Conservation (phyloP, 2,797 vertebrate genomes). For the Betta splendens region DNA sequence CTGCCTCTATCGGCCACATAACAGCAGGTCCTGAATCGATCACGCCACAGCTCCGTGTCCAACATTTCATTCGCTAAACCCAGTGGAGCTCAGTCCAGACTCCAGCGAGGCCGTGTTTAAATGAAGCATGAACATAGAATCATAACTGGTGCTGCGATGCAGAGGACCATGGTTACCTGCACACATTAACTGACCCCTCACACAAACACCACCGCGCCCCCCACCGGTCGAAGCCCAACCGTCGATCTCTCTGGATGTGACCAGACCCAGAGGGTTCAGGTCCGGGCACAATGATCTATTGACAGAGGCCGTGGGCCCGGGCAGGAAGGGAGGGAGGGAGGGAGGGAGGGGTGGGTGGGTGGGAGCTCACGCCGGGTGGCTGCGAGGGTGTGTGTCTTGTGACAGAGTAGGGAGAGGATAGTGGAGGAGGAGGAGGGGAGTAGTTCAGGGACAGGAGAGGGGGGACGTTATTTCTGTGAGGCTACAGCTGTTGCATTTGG, state of each 20-base stretch:
- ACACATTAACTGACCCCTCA: conserved; percentile 1
- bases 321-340: conserved; percentile 23
- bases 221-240: not conserved
- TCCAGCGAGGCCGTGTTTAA: not conserved
- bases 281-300: conserved; percentile 60
- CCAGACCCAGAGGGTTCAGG: conserved; percentile 31
- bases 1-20: conserved; percentile 25
- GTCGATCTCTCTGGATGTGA: conserved; percentile 49
- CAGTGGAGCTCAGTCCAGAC: not conserved
- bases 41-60: not conserved
- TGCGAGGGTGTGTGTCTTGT: conserved; percentile 43
- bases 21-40: conserved; percentile 30
- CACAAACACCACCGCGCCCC: not conserved
- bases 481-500: conserved; percentile 52
- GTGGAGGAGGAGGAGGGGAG: not conserved
- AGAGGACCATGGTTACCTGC: conserved; percentile 18
- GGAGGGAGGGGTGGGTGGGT: conserved; percentile 22
- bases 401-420: conserved; percentile 27
- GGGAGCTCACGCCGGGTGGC: conserved; percentile 36
- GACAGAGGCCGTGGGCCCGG: conserved; percentile 26
- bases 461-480: conserved; percentile 55
- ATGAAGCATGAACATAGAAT: conserved; percentile 17
- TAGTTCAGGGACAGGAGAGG: not conserved
- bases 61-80: conserved; percentile 16
- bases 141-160: conserved; percentile 6